Percentiles rank a stretch among this genome's conserved stretches.
These are phyloP conservation scores for Phymanthus crucifer DNA, from an alignment of 92 coral and sea anemone species.

Conservation along the genomic window DNA sequence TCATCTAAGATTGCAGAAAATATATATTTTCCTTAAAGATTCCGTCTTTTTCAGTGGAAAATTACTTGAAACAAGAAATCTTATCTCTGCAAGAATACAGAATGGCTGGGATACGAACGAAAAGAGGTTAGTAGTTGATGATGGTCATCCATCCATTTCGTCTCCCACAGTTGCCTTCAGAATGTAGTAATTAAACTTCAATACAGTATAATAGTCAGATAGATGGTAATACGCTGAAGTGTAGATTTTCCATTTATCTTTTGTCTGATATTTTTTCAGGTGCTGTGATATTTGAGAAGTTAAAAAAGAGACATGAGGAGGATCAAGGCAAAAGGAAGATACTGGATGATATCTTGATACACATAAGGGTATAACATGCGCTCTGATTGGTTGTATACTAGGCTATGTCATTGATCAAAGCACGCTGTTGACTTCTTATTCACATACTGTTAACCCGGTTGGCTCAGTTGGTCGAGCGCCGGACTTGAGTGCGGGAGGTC, in stretches of 20 bases:
- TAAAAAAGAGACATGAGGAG: slow-evolving; percentile 68
- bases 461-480: no score
- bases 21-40: no score
- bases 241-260: no score
- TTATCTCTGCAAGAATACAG: slow-evolving; percentile 79
- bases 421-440: background rate
- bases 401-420: background rate
- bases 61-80: slow-evolving; percentile 75
- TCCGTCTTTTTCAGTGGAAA: slow-evolving; percentile 59
- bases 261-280: slow-evolving; percentile 34
- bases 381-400: background rate
- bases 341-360: slow-evolving; percentile 69
- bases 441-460: background rate
- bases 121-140: slow-evolving; percentile 79
- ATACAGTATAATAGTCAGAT: no score
- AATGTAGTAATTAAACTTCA: no score
- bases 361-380: slow-evolving; percentile 54
- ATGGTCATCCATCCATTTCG: no score
- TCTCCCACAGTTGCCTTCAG: no score
- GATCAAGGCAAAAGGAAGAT: slow-evolving; percentile 60
- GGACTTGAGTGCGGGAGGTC: no score
- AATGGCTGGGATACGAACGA: slow-evolving; percentile 76
- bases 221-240: no score
- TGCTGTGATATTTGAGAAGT: slow-evolving; percentile 68
- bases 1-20: background rate